These are phyloP conservation scores for Lepidochitona cinerea DNA, from an alignment of 2,888 invertebrate species.

Conservation along the genomic window DNA sequence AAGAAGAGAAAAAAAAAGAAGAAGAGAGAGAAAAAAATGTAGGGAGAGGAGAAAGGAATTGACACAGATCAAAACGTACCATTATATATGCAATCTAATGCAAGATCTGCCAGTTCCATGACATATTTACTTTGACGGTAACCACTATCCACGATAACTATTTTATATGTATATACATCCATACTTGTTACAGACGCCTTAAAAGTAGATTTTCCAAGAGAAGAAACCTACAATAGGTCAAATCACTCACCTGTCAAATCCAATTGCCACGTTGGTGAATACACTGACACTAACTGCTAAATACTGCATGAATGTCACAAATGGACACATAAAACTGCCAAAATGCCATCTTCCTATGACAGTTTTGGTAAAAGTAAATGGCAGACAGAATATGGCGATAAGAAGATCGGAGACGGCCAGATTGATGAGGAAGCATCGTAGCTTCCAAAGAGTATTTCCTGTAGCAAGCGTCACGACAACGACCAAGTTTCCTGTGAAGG, in stretches of 20 bases:
- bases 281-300: conserved; percentile 31
- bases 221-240: no score
- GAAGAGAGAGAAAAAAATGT: no score
- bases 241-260: conserved; percentile 24
- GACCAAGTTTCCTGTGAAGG: conserved; percentile 65
- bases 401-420: conserved; percentile 42
- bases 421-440: conserved; percentile 76
- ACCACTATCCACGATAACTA: no score
- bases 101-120: no score
- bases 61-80: no score
- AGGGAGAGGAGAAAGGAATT: no score
- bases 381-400: conserved; percentile 44
- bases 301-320: conserved; percentile 57
- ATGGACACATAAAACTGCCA: conserved; percentile 67
- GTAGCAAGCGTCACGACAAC: conserved; percentile 65
- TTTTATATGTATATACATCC: no score
- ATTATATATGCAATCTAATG: no score
- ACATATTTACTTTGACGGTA: no score
- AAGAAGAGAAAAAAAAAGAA: no score
- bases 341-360: conserved; percentile 69
- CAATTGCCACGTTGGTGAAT: conserved; percentile 37
- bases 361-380: conserved; percentile 70
- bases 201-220: no score
- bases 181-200: no score
- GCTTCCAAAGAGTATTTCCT: conserved; percentile 39